A percentile compares a stretch with the other conserved stretches of the same genome.
These are phyloP conservation scores for Poecile atricapillus DNA, from an alignment of 2,113 vertebrate genomes.

Conservation along the genomic window DNA sequence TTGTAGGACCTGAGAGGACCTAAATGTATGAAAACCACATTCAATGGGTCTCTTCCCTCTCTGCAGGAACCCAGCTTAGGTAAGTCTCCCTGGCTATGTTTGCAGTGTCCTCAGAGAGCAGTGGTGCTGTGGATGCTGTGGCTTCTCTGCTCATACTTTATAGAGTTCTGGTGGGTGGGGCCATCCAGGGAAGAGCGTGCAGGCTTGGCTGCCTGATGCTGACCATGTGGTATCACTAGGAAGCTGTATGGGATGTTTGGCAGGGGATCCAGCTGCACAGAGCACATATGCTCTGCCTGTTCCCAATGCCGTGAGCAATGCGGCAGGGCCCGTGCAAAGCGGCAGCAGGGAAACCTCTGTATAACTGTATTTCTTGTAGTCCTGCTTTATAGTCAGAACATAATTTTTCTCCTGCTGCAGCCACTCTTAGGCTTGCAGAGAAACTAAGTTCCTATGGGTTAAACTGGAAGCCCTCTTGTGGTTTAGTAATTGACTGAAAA, in stretches of 20 bases:
- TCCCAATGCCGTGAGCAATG: accelerated
- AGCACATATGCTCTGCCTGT: not conserved
- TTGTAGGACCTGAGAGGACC: not conserved
- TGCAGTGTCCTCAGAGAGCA: not conserved
- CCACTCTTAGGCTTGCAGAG: not conserved
- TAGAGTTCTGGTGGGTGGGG: not conserved
- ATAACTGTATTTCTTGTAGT: not conserved
- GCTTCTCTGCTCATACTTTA: not conserved
- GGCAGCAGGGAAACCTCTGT: not conserved
- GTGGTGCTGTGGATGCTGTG: not conserved
- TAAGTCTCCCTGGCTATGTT: not conserved
- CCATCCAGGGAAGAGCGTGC: accelerated
- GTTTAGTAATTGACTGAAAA: not conserved
- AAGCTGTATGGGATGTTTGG: not conserved
- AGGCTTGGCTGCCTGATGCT: not conserved
- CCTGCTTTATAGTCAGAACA: not conserved
- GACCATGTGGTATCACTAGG: not conserved
- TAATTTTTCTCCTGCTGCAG: not conserved
- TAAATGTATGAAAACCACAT: not conserved
- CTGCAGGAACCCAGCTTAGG: not conserved
- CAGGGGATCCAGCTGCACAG: not conserved
- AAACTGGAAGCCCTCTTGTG: not conserved
- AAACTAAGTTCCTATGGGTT: not conserved
- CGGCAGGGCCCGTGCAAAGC: not conserved
- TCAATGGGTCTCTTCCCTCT: not conserved